These are phyloP conservation scores for Ephialtes manifestator DNA, from an alignment of 2,888 invertebrate species.

Conservation along the genomic window DNA sequence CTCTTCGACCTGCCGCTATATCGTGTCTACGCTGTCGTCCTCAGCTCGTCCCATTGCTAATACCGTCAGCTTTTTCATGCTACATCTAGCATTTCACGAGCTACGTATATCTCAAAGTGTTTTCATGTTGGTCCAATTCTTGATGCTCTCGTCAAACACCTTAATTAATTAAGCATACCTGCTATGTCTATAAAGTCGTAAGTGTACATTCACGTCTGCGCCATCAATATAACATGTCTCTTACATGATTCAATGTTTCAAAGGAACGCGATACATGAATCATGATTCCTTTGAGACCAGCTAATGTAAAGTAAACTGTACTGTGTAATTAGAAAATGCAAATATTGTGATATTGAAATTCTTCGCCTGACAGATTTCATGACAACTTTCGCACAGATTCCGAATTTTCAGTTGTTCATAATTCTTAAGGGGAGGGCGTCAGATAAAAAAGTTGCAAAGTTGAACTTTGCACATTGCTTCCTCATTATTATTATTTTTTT, in stretches of 20 bases:
- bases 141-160: background rate
- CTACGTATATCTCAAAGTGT: background rate
- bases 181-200: background rate
- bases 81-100: background rate
- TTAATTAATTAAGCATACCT: constrained; percentile 21
- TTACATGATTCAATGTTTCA: background rate
- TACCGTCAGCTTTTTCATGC: constrained; percentile 5
- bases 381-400: too few relatives aligned
- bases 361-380: too few relatives aligned
- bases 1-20: constrained; percentile 27
- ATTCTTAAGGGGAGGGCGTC: too few relatives aligned
- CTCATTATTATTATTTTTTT: too few relatives aligned
- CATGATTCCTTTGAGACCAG: background rate
- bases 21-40: background rate
- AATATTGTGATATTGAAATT: too few relatives aligned
- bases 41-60: background rate
- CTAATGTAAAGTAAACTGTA: background rate
- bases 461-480: too few relatives aligned
- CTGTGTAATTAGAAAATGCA: too few relatives aligned
- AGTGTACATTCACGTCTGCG: background rate
- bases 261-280: background rate
- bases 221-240: background rate
- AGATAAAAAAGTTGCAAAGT: too few relatives aligned
- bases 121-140: constrained; percentile 7
- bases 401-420: too few relatives aligned